Evolutionary conservation across 2,113 vertebrate genomes (phyloP).

Genomic region (Hystrix brachyura): DNA sequence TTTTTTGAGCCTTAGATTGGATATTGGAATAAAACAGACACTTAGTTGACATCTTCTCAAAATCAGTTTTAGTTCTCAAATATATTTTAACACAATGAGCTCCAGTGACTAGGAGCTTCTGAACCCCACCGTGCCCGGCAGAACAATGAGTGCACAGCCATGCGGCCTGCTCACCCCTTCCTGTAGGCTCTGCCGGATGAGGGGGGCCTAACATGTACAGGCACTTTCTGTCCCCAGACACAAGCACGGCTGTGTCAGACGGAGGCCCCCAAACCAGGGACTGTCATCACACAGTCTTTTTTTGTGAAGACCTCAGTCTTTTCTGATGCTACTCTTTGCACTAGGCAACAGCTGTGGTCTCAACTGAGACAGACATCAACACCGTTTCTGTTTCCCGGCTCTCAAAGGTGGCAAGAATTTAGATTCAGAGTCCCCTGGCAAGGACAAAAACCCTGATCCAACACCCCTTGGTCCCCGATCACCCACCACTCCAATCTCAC

Average conservation of each 20-base stretch:
- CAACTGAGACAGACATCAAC: background rate
- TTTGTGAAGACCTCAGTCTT: conserved; percentile 48
- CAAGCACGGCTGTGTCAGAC: conserved; percentile 51
- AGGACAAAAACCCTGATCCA: background rate
- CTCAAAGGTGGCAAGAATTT: background rate
- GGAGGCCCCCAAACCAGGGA: background rate
- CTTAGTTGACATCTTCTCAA: background rate
- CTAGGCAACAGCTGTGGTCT: conserved; percentile 59
- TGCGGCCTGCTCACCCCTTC: accelerated
- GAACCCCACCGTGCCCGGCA: background rate
- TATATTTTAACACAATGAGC: background rate
- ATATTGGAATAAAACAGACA: background rate
- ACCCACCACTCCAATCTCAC: background rate
- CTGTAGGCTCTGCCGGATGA: background rate
- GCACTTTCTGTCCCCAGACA: conserved; percentile 61
- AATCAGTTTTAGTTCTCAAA: background rate
- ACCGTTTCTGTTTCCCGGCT: conserved; percentile 9
- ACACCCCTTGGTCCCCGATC: background rate
- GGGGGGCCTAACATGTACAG: background rate
- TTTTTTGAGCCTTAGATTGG: background rate
- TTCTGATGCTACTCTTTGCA: conserved; percentile 3
- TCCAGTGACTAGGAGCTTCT: background rate
- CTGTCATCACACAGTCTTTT: conserved; percentile 56
- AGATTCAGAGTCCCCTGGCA: conserved; percentile 1
- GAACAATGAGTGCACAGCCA: accelerated